These are phyloP conservation scores for Dione juno DNA, from an alignment of 2,888 invertebrate genomes.

Conservation along the genomic window DNA sequence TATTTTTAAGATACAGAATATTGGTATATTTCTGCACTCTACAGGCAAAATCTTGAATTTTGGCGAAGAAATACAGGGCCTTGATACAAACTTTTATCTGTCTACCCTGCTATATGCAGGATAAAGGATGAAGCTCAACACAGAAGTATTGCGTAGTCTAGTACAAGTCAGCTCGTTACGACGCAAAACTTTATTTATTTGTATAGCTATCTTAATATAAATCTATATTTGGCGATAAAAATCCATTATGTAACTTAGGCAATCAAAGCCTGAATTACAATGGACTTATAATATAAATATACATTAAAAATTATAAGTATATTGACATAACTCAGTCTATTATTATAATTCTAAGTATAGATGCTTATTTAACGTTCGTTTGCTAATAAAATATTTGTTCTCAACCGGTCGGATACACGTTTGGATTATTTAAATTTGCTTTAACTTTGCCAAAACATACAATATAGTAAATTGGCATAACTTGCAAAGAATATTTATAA, in stretches of 20 bases:
- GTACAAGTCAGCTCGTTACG: too few species aligned
- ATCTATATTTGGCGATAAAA: background rate
- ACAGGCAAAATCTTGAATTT: too few species aligned
- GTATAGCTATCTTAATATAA: background rate
- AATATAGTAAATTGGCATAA: constrained; percentile 4
- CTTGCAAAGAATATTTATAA: constrained; percentile 1
- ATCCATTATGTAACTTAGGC: background rate
- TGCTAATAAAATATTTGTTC: constrained; percentile 9
- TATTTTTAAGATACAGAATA: too few species aligned
- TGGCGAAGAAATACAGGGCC: too few species aligned
- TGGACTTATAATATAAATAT: background rate
- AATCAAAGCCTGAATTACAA: background rate
- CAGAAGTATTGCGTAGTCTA: too few species aligned
- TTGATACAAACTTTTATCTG: too few species aligned
- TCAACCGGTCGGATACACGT: background rate
- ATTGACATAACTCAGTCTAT: constrained; percentile 10
- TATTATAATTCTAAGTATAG: constrained; percentile 1
- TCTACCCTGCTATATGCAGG: too few species aligned
- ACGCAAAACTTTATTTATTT: too few species aligned
- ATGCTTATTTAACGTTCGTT: background rate
- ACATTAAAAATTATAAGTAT: constrained; percentile 1
- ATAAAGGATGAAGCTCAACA: too few species aligned
- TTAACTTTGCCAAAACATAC: constrained; percentile 14
- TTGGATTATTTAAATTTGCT: background rate
- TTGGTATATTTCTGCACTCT: too few species aligned